These are phyloP conservation scores for Lanistes nyassanus DNA, from an alignment of 1,140 invertebrate genomes.

Conservation along the genomic window DNA sequence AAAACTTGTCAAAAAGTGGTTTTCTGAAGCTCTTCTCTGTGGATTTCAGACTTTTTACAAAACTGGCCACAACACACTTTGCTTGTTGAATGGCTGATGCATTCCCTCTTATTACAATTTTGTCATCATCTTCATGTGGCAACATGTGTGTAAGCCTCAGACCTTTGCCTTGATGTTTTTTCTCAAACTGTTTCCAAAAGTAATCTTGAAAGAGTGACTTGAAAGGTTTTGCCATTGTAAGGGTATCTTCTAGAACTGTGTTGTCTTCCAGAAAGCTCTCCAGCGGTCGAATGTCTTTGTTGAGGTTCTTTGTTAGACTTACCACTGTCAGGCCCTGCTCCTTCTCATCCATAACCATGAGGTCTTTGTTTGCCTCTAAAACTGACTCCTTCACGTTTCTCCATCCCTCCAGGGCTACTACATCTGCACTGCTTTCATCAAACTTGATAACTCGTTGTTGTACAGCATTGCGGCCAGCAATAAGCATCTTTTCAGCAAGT, in stretches of 20 bases:
- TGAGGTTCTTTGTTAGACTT: not conserved
- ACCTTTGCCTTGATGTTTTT: too few species aligned
- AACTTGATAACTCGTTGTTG: slow-evolving; percentile 12
- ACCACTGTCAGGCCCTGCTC: not conserved
- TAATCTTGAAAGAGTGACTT: not conserved
- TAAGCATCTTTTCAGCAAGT: slow-evolving; percentile 9
- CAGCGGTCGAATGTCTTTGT: not conserved
- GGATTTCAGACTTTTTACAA: not conserved
- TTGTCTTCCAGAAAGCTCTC: slow-evolving; percentile 5
- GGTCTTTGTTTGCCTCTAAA: not conserved
- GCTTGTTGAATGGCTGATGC: not conserved
- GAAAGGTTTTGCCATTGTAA: not conserved
- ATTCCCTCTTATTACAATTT: slow-evolving; percentile 6
- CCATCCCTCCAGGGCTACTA: not conserved
- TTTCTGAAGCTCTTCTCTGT: not conserved
- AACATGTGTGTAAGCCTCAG: not conserved
- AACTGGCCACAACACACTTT: not conserved
- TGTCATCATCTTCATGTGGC: not conserved
- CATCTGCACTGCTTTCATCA: not conserved
- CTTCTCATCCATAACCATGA: slow-evolving; percentile 9
- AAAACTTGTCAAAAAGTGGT: slow-evolving; percentile 7
- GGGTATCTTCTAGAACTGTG: not conserved
- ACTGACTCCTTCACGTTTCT: slow-evolving; percentile 1
- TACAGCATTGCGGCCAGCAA: not conserved
- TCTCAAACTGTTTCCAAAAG: not conserved